Percentiles rank a stretch among this genome's conserved stretches.
Evolutionary conservation across 1,140 invertebrate genomes (phyloP).

Genomic region (Diabrotica undecimpunctata): DNA sequence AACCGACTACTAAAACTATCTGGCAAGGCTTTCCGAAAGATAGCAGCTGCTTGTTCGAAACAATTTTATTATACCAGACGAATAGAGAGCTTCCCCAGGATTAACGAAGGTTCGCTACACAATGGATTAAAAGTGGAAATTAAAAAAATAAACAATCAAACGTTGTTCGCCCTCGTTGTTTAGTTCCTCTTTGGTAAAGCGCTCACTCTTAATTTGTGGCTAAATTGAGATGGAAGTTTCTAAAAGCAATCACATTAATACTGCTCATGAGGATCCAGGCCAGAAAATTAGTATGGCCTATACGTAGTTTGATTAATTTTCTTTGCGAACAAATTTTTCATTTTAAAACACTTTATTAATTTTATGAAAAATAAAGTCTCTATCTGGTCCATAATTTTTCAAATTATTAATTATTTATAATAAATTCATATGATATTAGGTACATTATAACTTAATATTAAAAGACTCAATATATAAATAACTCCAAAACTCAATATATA

Average conservation of each 20-base stretch:
- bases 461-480: too few relatives aligned
- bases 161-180: background rate
- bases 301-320: too few relatives aligned
- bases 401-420: too few relatives aligned
- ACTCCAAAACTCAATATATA: too few relatives aligned
- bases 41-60: background rate
- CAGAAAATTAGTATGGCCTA: background rate
- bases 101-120: background rate
- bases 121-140: conserved; percentile 3
- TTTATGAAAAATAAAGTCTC: too few relatives aligned
- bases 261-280: background rate
- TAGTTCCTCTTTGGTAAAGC: background rate
- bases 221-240: conserved; percentile 2
- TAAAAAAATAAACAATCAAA: conserved; percentile 3
- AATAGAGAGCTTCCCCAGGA: background rate
- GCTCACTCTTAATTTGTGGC: background rate
- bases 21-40: background rate
- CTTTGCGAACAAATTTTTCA: too few relatives aligned
- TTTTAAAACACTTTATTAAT: too few relatives aligned
- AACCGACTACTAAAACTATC: background rate
- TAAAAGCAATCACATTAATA: background rate
- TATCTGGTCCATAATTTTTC: too few relatives aligned
- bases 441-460: too few relatives aligned
- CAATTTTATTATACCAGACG: conserved; percentile 2
- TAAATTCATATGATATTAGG: too few relatives aligned